Percentiles rank a stretch among this genome's conserved stretches.
phyloP scores from a whole-genome alignment of 2,888 invertebrate genomes.

The Pterostichus madidus region DNA sequence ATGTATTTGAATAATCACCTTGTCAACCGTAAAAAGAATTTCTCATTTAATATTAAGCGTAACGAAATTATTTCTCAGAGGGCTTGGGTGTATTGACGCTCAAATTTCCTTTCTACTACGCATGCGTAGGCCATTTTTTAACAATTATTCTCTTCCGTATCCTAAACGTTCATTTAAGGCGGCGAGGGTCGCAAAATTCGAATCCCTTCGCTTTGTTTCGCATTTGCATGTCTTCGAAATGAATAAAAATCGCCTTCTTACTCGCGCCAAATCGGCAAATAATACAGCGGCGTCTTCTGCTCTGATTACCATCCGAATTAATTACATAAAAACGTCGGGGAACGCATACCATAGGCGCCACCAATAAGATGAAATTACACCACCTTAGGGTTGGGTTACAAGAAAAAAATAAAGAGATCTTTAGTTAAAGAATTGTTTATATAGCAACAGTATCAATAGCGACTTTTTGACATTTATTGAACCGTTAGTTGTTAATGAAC shows the following conservation, averaged over 20 bases:
- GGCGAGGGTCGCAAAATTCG: conserved; percentile 7
- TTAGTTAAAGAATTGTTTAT: too few relatives aligned
- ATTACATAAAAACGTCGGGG: conserved; percentile 32
- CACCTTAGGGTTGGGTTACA: too few relatives aligned
- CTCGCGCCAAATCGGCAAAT: conserved; percentile 38
- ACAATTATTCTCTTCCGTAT: conserved; percentile 30
- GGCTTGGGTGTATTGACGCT: not conserved
- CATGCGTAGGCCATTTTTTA: conserved; percentile 28
- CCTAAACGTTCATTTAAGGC: conserved; percentile 32
- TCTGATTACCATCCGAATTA: conserved; percentile 48
- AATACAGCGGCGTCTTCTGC: not conserved
- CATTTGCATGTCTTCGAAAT: conserved; percentile 46
- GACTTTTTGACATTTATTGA: too few relatives aligned
- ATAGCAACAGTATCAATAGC: too few relatives aligned
- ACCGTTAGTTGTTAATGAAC: too few relatives aligned
- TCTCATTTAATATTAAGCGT: conserved; percentile 16
- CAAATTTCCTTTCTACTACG: not conserved
- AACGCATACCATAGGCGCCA: too few relatives aligned
- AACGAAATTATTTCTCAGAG: too few relatives aligned
- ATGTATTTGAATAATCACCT: conserved; percentile 38
- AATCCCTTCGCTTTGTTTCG: conserved; percentile 44
- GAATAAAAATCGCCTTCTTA: conserved; percentile 51
- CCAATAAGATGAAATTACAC: too few relatives aligned
- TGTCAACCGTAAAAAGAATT: conserved; percentile 5
- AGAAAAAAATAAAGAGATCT: too few relatives aligned